Base-by-base conservation (phyloP, 2,797 vertebrate genomes). In the Pangasius mekongensis region DNA sequence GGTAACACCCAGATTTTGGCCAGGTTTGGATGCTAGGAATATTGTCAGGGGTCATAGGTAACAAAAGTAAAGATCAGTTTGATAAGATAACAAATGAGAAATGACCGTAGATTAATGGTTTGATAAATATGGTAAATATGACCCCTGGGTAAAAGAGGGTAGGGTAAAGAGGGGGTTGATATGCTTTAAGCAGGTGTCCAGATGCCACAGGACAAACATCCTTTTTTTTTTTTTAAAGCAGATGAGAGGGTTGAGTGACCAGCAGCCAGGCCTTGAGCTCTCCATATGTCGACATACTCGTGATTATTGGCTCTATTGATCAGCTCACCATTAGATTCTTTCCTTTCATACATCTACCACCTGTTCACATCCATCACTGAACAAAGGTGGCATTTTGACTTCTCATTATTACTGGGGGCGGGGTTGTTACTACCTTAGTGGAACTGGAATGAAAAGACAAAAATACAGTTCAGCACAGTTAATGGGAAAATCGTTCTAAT, bases 241-340 rank as follows among this genome's bases (percentile, higher is more conserved):
- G 47, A 88, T 87, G 80, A 87, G 85, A 90, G 54, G 76, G 74
- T 90, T 87, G 76, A 86, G 71, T 74, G 85, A 80, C 89, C 87
- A 88, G 84, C 69, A 22, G 74, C 77, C 71, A 89, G 74, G 86
- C 88, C 64, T 58, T 76, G 64, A 90, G 90, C 88, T 86, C 83
- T 90, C 92, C 92, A 92, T 92, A 91, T 92, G 91, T 91, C 87
- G 82, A 58, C 77, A 81, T 86, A 80, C 78, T 22, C 67, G 87
- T 88, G 87, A 91, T 91, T 90, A 91, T 91, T 90, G 87, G 86
- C 73, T 87, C 76, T 89, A 91, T 91, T 91, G 90, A 90, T 91
- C 80, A 91, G 83, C 54, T 74, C 33, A 49, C 83, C 85, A 88
- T 87, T 87, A 91, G 89, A 89, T 89, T 89, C 90, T 78, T 86